These are phyloP conservation scores for Drosophila carrolli DNA, from an alignment of 1,140 invertebrate genomes.

Conservation along the genomic window DNA sequence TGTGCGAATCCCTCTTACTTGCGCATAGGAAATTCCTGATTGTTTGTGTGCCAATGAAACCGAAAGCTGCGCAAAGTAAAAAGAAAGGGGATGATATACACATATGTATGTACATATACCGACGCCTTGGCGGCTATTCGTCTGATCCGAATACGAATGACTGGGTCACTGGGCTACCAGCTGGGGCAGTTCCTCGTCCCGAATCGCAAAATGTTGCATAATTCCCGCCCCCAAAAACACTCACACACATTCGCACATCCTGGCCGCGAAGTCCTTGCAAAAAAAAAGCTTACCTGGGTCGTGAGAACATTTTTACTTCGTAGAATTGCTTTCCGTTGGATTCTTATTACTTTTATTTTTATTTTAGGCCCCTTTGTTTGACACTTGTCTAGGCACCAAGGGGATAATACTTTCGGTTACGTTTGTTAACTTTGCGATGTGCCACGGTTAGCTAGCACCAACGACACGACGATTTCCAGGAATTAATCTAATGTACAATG, in stretches of 20 bases:
- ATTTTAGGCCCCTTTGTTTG: constrained; percentile 10
- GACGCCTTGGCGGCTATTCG: constrained; percentile 54
- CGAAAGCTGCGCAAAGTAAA: constrained; percentile 59
- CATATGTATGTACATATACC: not conserved
- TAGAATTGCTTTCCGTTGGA: constrained; percentile 46
- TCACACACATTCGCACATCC: constrained; percentile 11
- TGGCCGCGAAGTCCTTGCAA: constrained; percentile 17
- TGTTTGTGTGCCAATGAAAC: constrained; percentile 45
- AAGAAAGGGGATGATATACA: not conserved
- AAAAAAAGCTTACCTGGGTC: constrained; percentile 66
- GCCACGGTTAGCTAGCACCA: not conserved
- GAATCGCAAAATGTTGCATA: constrained; percentile 40
- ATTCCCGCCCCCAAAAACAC: constrained; percentile 5
- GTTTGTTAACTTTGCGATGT: constrained; percentile 6
- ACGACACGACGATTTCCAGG: constrained; percentile 19
- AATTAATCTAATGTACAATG: constrained; percentile 10
- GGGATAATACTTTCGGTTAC: constrained; percentile 52
- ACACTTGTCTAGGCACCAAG: constrained; percentile 31
- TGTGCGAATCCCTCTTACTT: constrained; percentile 51
- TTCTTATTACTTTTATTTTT: constrained; percentile 10
- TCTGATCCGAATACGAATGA: constrained; percentile 47
- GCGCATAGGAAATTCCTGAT: constrained; percentile 14
- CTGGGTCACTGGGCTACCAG: constrained; percentile 57
- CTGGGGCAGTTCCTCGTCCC: constrained; percentile 41
- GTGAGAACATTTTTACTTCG: constrained; percentile 70